These are phyloP conservation scores for Melospiza georgiana DNA, from an alignment of 2,113 vertebrate species.

Conservation along the genomic window DNA sequence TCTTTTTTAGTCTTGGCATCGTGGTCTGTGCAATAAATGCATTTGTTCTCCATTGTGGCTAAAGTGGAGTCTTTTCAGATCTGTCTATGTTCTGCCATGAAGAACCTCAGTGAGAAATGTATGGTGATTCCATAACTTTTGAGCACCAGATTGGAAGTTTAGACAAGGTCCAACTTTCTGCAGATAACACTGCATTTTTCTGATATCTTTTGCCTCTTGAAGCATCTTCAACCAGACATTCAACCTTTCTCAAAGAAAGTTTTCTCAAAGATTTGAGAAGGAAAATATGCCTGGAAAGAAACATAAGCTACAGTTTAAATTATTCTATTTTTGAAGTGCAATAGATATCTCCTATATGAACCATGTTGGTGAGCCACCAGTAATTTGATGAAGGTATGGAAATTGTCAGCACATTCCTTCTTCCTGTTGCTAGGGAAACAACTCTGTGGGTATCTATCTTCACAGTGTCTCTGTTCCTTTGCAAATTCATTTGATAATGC, in stretches of 20 bases:
- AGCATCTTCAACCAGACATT: neutral
- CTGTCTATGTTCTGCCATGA: accelerated
- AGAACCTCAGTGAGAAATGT: neutral
- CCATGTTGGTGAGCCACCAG: neutral
- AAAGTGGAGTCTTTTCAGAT: neutral
- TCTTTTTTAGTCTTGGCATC: neutral
- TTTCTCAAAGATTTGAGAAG: neutral
- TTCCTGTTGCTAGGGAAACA: conserved; percentile 1
- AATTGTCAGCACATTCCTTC: neutral
- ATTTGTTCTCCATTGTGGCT: neutral
- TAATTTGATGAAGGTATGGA: neutral
- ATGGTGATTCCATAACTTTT: neutral
- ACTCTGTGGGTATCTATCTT: neutral
- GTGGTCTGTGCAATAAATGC: neutral
- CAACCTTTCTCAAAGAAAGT: neutral
- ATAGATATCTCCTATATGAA: neutral
- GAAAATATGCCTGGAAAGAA: neutral
- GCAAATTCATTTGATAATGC: neutral
- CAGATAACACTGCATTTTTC: neutral
- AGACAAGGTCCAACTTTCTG: neutral
- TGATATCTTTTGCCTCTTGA: neutral
- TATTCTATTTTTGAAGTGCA: neutral
- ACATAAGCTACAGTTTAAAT: neutral
- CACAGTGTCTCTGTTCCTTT: neutral
- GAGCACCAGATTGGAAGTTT: neutral